A percentile compares a stretch with the other conserved stretches of the same genome.
phyloP scores from a whole-genome alignment of 2,888 invertebrate genomes.

The Autographa pulchrina region DNA sequence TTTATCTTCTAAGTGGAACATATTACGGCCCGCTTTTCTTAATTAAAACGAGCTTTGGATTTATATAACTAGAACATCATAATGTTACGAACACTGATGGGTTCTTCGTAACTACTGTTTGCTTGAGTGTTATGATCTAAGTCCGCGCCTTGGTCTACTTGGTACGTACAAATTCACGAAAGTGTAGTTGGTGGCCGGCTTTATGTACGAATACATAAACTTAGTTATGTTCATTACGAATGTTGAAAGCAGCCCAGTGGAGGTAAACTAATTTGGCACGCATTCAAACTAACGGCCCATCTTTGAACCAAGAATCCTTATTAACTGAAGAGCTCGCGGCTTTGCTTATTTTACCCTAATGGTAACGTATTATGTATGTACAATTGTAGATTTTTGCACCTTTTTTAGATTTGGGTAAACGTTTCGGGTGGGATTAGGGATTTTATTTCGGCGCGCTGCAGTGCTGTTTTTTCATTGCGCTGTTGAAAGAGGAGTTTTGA shows the following conservation, averaged over 20 bases:
- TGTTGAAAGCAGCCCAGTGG: slow-evolving; percentile 54
- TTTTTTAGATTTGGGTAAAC: slow-evolving; percentile 43
- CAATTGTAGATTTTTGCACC: slow-evolving; percentile 42
- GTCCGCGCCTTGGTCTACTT: slow-evolving; percentile 19
- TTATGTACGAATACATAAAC: slow-evolving; percentile 54
- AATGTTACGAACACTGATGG: slow-evolving; percentile 27
- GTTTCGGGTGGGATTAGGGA: slow-evolving; percentile 36
- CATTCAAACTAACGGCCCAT: slow-evolving; percentile 73
- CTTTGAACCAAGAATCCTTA: slow-evolving; percentile 69
- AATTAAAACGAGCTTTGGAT: slow-evolving; percentile 17
- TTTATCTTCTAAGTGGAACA: neutral
- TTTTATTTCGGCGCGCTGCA: slow-evolving; percentile 30
- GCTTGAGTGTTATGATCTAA: slow-evolving; percentile 41
- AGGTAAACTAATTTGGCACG: slow-evolving; percentile 79
- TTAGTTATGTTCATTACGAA: slow-evolving; percentile 53
- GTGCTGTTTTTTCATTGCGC: slow-evolving; percentile 35
- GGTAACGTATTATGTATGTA: slow-evolving; percentile 35
- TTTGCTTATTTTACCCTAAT: slow-evolving; percentile 38
- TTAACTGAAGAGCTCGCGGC: slow-evolving; percentile 60
- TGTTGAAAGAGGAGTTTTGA: slow-evolving; percentile 24
- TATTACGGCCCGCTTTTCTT: slow-evolving; percentile 23
- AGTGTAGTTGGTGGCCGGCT: slow-evolving; percentile 51
- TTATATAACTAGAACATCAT: slow-evolving; percentile 14
- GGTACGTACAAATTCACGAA: slow-evolving; percentile 46
- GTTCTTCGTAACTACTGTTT: slow-evolving; percentile 41